A percentile compares a stretch with the other conserved stretches of the same genome.
These are phyloP conservation scores for Stegodyphus mimosarum DNA, from an alignment of 1,140 invertebrate genomes.

Conservation along the genomic window DNA sequence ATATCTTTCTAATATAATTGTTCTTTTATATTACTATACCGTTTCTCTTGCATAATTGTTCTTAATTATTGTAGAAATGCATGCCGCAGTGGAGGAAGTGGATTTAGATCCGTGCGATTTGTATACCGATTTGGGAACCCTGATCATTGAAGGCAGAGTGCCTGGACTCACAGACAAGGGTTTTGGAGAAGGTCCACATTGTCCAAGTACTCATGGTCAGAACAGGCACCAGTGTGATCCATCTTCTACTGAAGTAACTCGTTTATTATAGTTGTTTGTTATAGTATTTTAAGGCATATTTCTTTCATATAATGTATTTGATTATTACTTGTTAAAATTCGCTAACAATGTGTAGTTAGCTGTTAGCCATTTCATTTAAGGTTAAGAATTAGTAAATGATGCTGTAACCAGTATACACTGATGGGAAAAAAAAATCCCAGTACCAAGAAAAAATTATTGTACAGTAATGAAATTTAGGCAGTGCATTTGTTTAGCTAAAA, in stretches of 20 bases:
- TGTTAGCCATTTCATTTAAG: too few relatives aligned
- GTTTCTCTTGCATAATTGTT: neutral
- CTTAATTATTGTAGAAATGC: slow-evolving; percentile 61
- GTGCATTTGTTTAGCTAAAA: too few relatives aligned
- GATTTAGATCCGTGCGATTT: slow-evolving; percentile 73
- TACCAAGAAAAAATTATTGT: too few relatives aligned
- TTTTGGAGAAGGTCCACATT: slow-evolving; percentile 81
- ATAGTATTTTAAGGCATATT: neutral
- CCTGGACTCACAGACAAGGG: slow-evolving; percentile 73
- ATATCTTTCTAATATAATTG: too few relatives aligned
- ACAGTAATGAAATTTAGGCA: too few relatives aligned
- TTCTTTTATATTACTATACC: too few relatives aligned
- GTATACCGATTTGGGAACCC: slow-evolving; percentile 73
- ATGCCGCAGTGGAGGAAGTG: slow-evolving; percentile 66
- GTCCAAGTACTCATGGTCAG: slow-evolving; percentile 67
- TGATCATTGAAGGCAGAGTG: slow-evolving; percentile 77
- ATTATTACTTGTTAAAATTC: too few relatives aligned
- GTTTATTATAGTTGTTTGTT: slow-evolving; percentile 29
- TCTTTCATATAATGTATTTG: too few relatives aligned
- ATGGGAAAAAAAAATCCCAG: too few relatives aligned
- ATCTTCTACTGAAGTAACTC: slow-evolving; percentile 71
- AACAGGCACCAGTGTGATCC: slow-evolving; percentile 73
- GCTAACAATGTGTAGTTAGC: too few relatives aligned
- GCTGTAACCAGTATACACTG: too few relatives aligned
- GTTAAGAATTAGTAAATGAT: too few relatives aligned